Conservation (phyloP, 2,113 vertebrate species). For the Mesitornis unicolor region DNA sequence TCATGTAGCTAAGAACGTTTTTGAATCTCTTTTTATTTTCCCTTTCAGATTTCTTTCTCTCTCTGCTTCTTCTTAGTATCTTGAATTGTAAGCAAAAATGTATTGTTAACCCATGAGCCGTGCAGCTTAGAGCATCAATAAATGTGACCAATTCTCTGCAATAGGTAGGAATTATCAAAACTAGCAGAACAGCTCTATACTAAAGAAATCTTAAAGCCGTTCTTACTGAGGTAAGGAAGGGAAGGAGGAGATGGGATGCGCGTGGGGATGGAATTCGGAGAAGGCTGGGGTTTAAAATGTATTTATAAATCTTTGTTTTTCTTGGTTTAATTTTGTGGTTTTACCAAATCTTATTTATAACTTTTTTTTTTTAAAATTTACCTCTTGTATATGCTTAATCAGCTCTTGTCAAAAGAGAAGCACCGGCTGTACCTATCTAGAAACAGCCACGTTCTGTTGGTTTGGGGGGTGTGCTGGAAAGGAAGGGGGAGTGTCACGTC, state of each 20-base stretch:
- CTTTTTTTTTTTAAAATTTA: neutral
- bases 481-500: neutral
- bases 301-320: neutral
- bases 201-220: neutral
- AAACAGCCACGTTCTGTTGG: neutral
- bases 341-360: conserved; percentile 23
- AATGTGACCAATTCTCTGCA: neutral
- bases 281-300: neutral
- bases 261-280: neutral
- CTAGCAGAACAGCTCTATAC: neutral
- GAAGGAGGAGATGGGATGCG: neutral
- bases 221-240: neutral
- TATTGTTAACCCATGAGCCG: neutral
- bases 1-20: neutral
- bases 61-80: neutral
- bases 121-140: neutral
- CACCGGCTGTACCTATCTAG: neutral
- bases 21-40: neutral
- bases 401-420: neutral
- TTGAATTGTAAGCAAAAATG: neutral
- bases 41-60: neutral
- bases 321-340: neutral
- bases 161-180: neutral
- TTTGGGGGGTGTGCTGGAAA: neutral
- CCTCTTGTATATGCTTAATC: neutral